Evolutionary conservation across 2,797 vertebrate species (phyloP).

Genomic region (Tamandua tetradactyla): DNA sequence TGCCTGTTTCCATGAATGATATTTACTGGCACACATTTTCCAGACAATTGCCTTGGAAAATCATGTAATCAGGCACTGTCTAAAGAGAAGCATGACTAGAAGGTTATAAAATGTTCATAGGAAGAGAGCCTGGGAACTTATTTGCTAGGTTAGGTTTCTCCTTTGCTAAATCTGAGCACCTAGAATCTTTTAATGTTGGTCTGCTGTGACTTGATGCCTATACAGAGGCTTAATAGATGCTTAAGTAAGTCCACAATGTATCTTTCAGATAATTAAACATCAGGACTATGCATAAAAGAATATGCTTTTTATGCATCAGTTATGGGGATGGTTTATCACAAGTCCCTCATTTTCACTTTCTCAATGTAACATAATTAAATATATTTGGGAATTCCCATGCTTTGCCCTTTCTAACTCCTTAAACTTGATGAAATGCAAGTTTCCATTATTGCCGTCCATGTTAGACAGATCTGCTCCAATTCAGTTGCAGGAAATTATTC

Average conservation of each 20-base stretch:
- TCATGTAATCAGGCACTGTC: conserved; percentile 11
- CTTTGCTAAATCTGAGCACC: conserved; percentile 64
- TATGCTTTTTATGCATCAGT: conserved; percentile 47
- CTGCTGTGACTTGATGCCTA: conserved; percentile 61
- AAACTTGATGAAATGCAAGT: conserved; percentile 40
- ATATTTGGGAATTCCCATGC: conserved; percentile 1
- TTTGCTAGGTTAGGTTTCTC: conserved; percentile 58
- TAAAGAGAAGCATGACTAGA: conserved; percentile 49
- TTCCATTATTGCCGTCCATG: not conserved
- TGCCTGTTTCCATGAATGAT: conserved; percentile 45
- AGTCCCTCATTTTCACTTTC: conserved; percentile 46
- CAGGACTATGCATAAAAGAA: conserved; percentile 13
- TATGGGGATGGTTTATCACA: conserved; percentile 40
- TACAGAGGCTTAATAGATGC: conserved; percentile 54
- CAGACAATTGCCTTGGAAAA: conserved; percentile 53
- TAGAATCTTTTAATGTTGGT: conserved; percentile 57
- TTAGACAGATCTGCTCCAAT: conserved; percentile 35
- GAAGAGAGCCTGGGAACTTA: not conserved
- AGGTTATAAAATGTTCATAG: conserved; percentile 42
- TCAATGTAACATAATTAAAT: conserved; percentile 49
- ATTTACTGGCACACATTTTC: conserved; percentile 35
- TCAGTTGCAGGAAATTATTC: conserved; percentile 33
- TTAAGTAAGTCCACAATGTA: conserved; percentile 35
- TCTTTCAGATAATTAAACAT: conserved; percentile 65
- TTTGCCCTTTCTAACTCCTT: conserved; percentile 26